Evolutionary conservation across 2,888 invertebrate genomes (phyloP), one percentile per base, ranked within the genome.

Genomic region (Agrotis puta): DNA sequence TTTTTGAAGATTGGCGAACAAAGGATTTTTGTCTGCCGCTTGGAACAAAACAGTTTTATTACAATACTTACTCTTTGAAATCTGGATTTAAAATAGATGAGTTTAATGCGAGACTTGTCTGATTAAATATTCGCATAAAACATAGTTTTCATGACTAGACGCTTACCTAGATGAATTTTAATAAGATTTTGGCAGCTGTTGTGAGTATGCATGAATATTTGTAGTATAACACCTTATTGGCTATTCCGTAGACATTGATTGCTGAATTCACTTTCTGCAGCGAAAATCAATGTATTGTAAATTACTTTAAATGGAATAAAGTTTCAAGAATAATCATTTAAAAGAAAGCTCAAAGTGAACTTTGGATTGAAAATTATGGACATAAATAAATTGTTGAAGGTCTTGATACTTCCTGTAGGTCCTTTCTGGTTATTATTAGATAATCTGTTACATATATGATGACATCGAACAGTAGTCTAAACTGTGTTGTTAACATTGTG

Each of bases 51-150:
- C 24, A 51, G 7, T 62, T 72, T 69, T 66, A 64, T 75, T 68
- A 47, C 71, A 64, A 65, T 72, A 54, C 62, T 72, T 72, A 54
- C 62, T 72, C 66, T 70, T 67, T 67, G 58, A 62, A 71, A 63
- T 65, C 58, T 67, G 51, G 64, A 72, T 58, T 56, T 56, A 76
- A 76, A 62, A 72, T 57, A 66, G 47, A 66, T 50, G 61, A 62
- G 53, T 43, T 45, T 59, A 80, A 59, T 72, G 16, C 64, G 67
- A 59, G 57, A 57, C 61, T 64, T 56, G 69, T 83, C 73, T 58
- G 66, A 73, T 79, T 50, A 72, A 67, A 71, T 57, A 62, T 63
- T 75, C 65, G 27, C 66, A 73, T 79, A 70, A 81, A 83, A 77
- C 24, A 39, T 71, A 68, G 53, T 51, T 50, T 33, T 48, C 50